Percentiles rank a stretch among this genome's conserved stretches.
Conservation (phyloP, 2,797 vertebrate genomes). For the Lithobates sylvaticus region DNA sequence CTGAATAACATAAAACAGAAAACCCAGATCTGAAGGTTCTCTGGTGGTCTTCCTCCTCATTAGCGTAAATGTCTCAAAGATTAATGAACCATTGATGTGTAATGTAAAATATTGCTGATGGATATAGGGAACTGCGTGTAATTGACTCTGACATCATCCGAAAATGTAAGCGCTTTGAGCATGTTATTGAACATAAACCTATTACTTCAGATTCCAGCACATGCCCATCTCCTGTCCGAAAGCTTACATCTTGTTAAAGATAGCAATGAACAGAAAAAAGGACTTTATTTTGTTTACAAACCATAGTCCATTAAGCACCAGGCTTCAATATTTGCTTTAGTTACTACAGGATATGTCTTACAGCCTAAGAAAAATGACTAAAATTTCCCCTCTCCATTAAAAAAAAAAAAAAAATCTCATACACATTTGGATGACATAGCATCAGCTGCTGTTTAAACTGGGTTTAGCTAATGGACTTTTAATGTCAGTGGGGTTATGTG, state of each 20-base stretch:
- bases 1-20: conserved; percentile 35
- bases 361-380: conserved; percentile 72
- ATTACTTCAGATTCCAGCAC: conserved; percentile 55
- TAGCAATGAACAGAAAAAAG: conserved; percentile 45
- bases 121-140: conserved; percentile 7
- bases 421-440: conserved; percentile 84
- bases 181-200: conserved; percentile 60
- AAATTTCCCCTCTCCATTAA: conserved; percentile 67
- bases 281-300: conserved; percentile 73
- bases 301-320: conserved; percentile 68
- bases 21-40: conserved; percentile 1
- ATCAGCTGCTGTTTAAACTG: conserved; percentile 85
- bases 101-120: conserved; percentile 20
- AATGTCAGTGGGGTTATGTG: conserved; percentile 83
- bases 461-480: conserved; percentile 91
- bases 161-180: conserved; percentile 18
- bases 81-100: conserved; percentile 44
- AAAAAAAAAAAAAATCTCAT: conserved; percentile 77
- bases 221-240: conserved; percentile 11
- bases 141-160: conserved; percentile 51
- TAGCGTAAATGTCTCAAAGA: conserved; percentile 27
- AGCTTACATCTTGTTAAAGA: conserved; percentile 9
- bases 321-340: conserved; percentile 74
- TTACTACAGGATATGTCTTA: conserved; percentile 70
- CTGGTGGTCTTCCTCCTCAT: conserved; percentile 39